Conservation (phyloP, 2,113 vertebrate species). For the Pedetes capensis region DNA sequence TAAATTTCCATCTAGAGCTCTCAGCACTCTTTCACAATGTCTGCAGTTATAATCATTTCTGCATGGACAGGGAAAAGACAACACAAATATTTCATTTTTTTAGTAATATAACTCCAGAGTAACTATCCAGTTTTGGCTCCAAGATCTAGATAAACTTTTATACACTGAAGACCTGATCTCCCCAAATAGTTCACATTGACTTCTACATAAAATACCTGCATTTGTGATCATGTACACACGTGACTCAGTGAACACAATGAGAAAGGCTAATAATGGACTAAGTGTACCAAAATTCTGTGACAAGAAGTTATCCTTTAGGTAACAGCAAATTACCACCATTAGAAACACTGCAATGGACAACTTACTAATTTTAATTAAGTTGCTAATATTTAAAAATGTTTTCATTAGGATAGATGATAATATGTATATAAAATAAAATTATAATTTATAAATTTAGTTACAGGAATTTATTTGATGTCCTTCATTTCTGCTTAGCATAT, state of each 20-base stretch:
- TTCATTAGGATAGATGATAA: not conserved
- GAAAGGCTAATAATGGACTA: not conserved
- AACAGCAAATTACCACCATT: not conserved
- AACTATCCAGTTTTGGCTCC: not conserved
- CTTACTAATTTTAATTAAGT: not conserved
- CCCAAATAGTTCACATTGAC: not conserved
- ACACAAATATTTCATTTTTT: not conserved
- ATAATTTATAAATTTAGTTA: not conserved
- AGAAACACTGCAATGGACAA: not conserved
- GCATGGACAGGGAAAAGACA: not conserved
- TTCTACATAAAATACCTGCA: not conserved
- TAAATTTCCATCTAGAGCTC: not conserved
- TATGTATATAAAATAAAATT: not conserved
- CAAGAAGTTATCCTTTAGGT: not conserved
- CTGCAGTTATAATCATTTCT: not conserved
- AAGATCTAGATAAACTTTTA: not conserved
- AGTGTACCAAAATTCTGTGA: not conserved
- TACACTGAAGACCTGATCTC: not conserved
- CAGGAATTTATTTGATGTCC: not conserved
- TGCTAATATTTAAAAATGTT: not conserved
- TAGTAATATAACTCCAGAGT: conserved; percentile 3
- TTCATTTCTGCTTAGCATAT: not conserved
- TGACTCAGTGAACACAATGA: not conserved
- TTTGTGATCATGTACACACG: not conserved
- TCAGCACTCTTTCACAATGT: not conserved